Base-by-base conservation (phyloP, 2,797 vertebrate genomes). In the Sebastes hopkinsi region DNA sequence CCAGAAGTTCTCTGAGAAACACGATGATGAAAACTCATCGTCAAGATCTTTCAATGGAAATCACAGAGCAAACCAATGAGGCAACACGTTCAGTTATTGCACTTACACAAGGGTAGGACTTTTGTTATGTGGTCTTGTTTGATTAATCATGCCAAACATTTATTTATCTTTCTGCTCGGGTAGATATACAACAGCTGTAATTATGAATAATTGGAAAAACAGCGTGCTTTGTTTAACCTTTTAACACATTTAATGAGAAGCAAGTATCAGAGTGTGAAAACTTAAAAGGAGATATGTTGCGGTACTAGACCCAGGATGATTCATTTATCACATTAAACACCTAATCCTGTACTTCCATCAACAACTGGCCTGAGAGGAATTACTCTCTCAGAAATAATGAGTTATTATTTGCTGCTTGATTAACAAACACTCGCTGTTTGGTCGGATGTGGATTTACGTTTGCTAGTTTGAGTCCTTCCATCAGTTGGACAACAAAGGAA, bases 1-100 rank as follows among this genome's bases (percentile, higher is more conserved):
- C 98, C 98, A 99, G 88, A 98, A 97, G 66, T 95, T 95, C 73
- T 90, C 96, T 96, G 82, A 64, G 34, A 77, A 72, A 78, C 61
- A 78, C 4, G 25, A 54, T 4, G 5, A 69, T 6, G 23, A 52
- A 67, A 56, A 58, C 4, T 3, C 56, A 52, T 12, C 0, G n/a
- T 79, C 8, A 34, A 3, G 23, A 59, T 13, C 12, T 64, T 64
- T 30, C 66, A 55, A 73, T 32, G 32, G 30, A 66, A 72, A 56
- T 67, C 18, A 73, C 6, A 27, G 0, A 42, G 18, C 10, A 42
- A 66, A 70, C 25, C 69, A 74, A 46, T 29, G 16, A 77, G 50
- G 10, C 23, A 10, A 42, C 9, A 1, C 12, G 11, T 50, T 66
- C 27, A 8, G 20, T 12, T 74, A 65, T 77, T 18, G 30, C 67